These are phyloP conservation scores for Zoanthus gigantus DNA, from an alignment of 92 coral and sea anemone genomes.

Conservation along the genomic window DNA sequence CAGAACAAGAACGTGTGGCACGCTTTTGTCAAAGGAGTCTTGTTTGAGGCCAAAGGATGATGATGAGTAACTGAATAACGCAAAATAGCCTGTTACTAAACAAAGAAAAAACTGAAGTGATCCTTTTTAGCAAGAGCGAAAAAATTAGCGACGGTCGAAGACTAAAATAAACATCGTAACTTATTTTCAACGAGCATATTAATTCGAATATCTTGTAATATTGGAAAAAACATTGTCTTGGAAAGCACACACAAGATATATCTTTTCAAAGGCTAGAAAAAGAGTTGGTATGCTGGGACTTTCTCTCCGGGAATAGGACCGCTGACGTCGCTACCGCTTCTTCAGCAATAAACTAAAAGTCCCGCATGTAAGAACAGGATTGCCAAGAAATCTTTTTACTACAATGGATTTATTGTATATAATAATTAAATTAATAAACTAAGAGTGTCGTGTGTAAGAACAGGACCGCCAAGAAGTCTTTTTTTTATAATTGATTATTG, in stretches of 20 bases:
- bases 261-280: constrained; percentile 23
- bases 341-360: neutral
- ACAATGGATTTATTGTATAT: too few relatives aligned
- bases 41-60: too few relatives aligned
- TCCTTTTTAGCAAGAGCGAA: neutral
- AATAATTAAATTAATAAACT: constrained; percentile 9
- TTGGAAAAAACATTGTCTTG: constrained; percentile 13
- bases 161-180: neutral
- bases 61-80: constrained; percentile 1
- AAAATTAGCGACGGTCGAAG: constrained; percentile 10
- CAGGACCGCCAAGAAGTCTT: constrained; percentile 27
- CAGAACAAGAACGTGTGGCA: too few relatives aligned
- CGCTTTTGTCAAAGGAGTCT: too few relatives aligned
- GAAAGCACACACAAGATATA: constrained; percentile 30
- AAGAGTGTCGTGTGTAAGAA: constrained; percentile 27
- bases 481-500: constrained; percentile 24
- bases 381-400: neutral
- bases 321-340: too few relatives aligned
- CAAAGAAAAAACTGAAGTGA: constrained; percentile 5
- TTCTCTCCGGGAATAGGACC: too few relatives aligned
- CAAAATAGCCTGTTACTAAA: constrained; percentile 5
- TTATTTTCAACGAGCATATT: constrained; percentile 15
- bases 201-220: constrained; percentile 15
- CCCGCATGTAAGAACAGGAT: neutral
- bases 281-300: constrained; percentile 24